These are phyloP conservation scores for Thermophis baileyi DNA, from an alignment of 2,113 vertebrate species.

Conservation along the genomic window DNA sequence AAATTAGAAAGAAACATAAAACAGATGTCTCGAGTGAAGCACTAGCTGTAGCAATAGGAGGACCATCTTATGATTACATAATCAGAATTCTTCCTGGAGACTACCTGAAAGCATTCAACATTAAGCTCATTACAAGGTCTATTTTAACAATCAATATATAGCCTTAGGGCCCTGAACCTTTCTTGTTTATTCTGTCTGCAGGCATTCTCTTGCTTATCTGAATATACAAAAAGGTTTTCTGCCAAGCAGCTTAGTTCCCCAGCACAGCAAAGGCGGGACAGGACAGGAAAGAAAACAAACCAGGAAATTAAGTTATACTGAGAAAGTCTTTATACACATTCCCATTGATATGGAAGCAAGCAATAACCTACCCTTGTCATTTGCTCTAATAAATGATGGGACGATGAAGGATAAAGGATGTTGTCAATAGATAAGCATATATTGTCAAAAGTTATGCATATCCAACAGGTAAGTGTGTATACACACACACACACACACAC, in stretches of 20 bases:
- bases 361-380: not conserved
- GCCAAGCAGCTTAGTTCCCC: not conserved
- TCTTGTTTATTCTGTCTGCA: not conserved
- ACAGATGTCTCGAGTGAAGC: not conserved
- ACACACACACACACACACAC: too few species aligned
- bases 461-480: too few species aligned
- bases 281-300: not conserved
- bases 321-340: not conserved
- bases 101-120: constrained; percentile 22
- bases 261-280: not conserved
- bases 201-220: not conserved
- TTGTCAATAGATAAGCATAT: not conserved
- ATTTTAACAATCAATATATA: constrained; percentile 23
- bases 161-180: not conserved
- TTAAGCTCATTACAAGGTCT: constrained; percentile 15
- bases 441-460: too few species aligned
- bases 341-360: not conserved
- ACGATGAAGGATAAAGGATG: not conserved
- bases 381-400: not conserved
- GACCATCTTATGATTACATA: not conserved
- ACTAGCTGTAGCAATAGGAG: constrained; percentile 30
- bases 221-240: not conserved
- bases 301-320: not conserved
- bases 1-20: constrained; percentile 15
- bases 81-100: constrained; percentile 22